Evolutionary conservation across 23 tunicate species (phyloP), one percentile per base, ranked within the genome.

Genomic region (Aplidium turbinatum): DNA sequence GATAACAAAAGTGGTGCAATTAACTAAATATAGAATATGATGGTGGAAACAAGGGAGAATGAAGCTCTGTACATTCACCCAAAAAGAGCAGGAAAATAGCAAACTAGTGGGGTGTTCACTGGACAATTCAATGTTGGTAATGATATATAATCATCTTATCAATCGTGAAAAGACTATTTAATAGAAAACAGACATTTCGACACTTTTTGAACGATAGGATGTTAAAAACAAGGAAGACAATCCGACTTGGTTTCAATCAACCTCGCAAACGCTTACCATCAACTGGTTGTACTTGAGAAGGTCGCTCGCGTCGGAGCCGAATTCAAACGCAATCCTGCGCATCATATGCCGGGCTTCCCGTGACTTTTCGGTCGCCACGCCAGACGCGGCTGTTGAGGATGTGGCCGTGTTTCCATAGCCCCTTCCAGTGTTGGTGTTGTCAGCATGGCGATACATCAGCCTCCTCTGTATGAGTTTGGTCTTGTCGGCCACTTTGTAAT

Each of bases 231-330:
- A n/a, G n/a, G n/a, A n/a, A n/a, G n/a, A n/a, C n/a, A n/a, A n/a
- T n/a, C n/a, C n/a, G n/a, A n/a, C n/a, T n/a, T n/a, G n/a, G n/a
- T n/a, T n/a, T n/a, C n/a, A n/a, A n/a, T n/a, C n/a, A n/a, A n/a
- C n/a, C n/a, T n/a, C n/a, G n/a, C n/a, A n/a, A n/a, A n/a, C 20
- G 54, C 82, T 76, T 42, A 93, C 93, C 93, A 81, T 86, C 23
- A 93, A 85, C 67, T 93, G 98, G 54, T 93, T 93, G 70, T 93
- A 93, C 62, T 86, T 93, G 55, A 93, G 68, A 28, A 93, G 63
- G 47, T 91, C 97, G 42, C 91, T 80, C 6, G 80, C 86, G 53
- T 91, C 97, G 26, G 81, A 31, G 4, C 97, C 97, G 51, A 91
- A 89, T 70, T 91, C 97, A 3, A 76, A 84, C 56, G 91, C 97